Base-by-base conservation (phyloP, 2,888 invertebrate genomes). In the Pandemis corylana region DNA sequence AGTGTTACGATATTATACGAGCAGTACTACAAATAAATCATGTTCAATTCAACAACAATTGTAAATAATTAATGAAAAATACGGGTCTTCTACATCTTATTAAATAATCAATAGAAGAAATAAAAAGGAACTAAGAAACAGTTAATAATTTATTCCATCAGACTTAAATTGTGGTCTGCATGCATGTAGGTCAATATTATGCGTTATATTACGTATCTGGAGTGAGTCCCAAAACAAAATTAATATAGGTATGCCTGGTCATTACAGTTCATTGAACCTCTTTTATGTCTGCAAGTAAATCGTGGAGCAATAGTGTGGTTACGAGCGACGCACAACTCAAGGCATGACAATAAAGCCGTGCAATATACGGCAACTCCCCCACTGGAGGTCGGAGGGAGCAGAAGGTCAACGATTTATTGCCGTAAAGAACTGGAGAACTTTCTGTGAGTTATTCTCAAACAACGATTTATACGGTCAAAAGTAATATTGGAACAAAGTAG, bases 291-390 rank as follows among this genome's bases (percentile, higher is more conserved):
- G 70, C 53, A 66, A 67, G 71, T 71, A 71, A 67, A 75, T 67
- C 59, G 65, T 44, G 46, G 49, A 71, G 67, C 63, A 61, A 51
- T 65, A 46, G 69, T 65, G 59, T 46, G 77, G 81, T 85, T 83
- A 85, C 83, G 82, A 81, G 78, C 83, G 78, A 80, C 81, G 81
- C 82, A 84, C 78, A 78, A 84, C 78, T 83, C 80, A 75, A 78
- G 78, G 81, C 78, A 79, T 76, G 81, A 78, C 82, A 81, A 83
- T 84, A 84, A 83, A 86, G 80, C 82, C 80, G 80, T 83, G 81
- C 81, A 82, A 84, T 80, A 80, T 79, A 80, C 79, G 79, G 78
- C 73, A 77, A 51, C 69, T 61, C 59, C 59, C 59, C 59, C 67
- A 62, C 67, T 70, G 72, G 79, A 83, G 84, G 84, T 89, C 86